phyloP scores from a whole-genome alignment of 2,888 invertebrate genomes.

The Macrosiphum euphorbiae region DNA sequence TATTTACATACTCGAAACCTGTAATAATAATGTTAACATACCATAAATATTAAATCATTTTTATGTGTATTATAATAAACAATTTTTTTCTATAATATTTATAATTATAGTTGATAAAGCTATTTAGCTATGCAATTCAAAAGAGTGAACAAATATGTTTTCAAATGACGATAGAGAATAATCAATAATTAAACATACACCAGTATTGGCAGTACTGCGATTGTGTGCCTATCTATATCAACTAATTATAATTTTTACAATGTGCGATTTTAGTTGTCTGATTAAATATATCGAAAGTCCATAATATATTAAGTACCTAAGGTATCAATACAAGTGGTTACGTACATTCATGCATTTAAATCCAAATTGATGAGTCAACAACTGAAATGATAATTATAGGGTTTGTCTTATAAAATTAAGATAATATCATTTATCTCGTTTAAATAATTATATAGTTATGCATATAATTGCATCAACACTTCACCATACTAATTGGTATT shows the following conservation, averaged over 20 bases:
- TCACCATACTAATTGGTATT: neutral
- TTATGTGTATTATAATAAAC: neutral
- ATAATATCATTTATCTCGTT: neutral
- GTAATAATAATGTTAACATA: neutral
- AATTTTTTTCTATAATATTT: neutral
- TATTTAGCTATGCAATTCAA: neutral
- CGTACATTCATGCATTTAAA: neutral
- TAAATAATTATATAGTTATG: neutral
- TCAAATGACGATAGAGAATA: neutral
- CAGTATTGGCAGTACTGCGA: neutral
- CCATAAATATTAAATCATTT: neutral
- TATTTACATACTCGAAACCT: neutral
- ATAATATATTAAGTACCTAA: neutral
- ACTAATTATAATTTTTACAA: neutral
- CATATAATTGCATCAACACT: neutral
- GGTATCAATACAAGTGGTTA: neutral
- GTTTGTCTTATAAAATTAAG: neutral
- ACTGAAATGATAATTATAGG: neutral
- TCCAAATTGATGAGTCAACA: neutral
- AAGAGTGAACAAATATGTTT: neutral
- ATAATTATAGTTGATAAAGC: neutral
- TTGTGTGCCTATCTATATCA: neutral
- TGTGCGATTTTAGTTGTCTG: neutral
- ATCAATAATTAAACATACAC: neutral
- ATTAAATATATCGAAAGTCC: neutral